These are phyloP conservation scores for Drosophila nasuta DNA, from an alignment of 1,140 invertebrate species.

Conservation along the genomic window DNA sequence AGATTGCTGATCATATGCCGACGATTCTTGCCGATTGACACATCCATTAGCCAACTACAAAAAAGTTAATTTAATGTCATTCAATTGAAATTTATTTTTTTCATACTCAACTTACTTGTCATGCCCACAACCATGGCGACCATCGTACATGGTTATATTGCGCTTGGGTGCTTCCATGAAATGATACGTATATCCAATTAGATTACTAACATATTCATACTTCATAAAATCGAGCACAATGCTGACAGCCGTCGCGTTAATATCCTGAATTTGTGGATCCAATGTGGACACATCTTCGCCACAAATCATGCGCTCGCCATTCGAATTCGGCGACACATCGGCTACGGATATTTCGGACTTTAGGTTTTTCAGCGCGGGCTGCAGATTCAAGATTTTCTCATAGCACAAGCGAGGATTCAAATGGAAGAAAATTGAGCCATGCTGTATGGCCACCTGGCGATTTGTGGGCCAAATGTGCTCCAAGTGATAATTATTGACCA, in stretches of 20 bases:
- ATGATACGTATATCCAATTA: conserved; percentile 92
- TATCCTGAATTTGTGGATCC: conserved; percentile 51
- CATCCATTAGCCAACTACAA: conserved; percentile 84
- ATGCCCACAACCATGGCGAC: conserved; percentile 92
- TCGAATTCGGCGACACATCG: conserved; percentile 94
- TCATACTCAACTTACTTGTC: conserved; percentile 82
- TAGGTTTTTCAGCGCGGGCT: conserved; percentile 47
- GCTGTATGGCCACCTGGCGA: conserved; percentile 86
- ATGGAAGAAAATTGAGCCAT: conserved; percentile 93
- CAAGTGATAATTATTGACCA: conserved; percentile 96
- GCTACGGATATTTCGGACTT: conserved; percentile 86
- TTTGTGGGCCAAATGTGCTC: conserved; percentile 94
- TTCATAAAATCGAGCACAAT: conserved; percentile 88
- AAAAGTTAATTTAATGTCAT: background rate
- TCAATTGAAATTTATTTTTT: no score
- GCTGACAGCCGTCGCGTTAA: conserved; percentile 85
- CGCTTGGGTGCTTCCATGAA: conserved; percentile 88
- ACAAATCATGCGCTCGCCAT: conserved; percentile 96
- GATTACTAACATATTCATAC: conserved; percentile 87
- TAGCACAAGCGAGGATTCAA: conserved; percentile 96
- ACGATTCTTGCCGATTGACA: conserved; percentile 54
- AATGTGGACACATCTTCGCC: conserved; percentile 33
- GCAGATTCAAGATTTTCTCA: conserved; percentile 88
- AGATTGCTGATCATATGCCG: conserved; percentile 87
- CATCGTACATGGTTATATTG: conserved; percentile 91